Base-by-base conservation (phyloP, 2,888 invertebrate species). In the Hypercompe scribonia region DNA sequence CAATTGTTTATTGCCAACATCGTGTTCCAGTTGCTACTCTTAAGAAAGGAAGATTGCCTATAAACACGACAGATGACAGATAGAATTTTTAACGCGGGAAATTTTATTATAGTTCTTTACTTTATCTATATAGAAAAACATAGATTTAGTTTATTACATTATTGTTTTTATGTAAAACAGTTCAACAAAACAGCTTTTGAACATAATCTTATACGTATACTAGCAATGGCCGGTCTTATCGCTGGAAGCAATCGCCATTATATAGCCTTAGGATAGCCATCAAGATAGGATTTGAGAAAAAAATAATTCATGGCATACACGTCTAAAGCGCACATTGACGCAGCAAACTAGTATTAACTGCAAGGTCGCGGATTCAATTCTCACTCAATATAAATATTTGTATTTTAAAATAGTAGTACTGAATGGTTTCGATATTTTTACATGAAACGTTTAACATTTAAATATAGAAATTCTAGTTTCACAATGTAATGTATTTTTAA, bases 201-300 rank as follows among this genome's bases (percentile, higher is more conserved):
- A 63, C 63, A 70, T 31, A 68, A 54, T 46, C 18, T 54, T 68
- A 36, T 68, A 68, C 31, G 65, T 28, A 71, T 10, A 58, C 21
- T 61, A 61, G 61, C 61, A 31, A 31, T 61, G 61, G 61, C 31
- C 61, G 61, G 61, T 61, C 31, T 61, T 61, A 61, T 61, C 61
- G 31, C 61, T 61, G 61, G 61, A 61, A 61, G 18, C 15, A 5
- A 61, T 61, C 61, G 31, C 61, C 18, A 61, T 31, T 31, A 61
- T 61, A 31, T 61, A 61, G 61, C 31, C 31, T 31, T 31, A 5
- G 58, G 58, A 61, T 61, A 18, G 31, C 8, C 31, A 31, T 31
- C 31, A 31, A 18, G 61, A 61, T 18, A 61, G 61, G 18, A 61
- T 61, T 61, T 61, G 39, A 68, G 18, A 61, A 61, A 61, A 58